A percentile compares a stretch with the other conserved stretches of the same genome.
These are phyloP conservation scores for Hipposideros larvatus DNA, from an alignment of 2,797 vertebrate species.

Conservation along the genomic window DNA sequence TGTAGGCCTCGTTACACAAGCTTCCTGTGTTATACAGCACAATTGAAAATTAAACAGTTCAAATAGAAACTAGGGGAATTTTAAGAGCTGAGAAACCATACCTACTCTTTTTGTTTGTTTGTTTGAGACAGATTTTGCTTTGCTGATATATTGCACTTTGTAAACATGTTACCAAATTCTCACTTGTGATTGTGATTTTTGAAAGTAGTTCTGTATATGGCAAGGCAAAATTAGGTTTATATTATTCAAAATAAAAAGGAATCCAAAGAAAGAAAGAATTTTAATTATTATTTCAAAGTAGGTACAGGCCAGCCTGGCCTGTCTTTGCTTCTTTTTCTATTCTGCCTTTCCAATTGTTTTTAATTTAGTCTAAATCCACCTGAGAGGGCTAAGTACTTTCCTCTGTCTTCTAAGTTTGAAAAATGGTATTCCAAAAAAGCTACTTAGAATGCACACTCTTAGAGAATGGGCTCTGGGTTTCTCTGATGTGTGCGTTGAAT, in stretches of 20 bases:
- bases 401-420: background rate
- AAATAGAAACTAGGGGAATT: background rate
- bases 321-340: background rate
- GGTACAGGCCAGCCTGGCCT: background rate
- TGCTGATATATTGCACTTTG: background rate
- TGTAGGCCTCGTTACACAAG: background rate
- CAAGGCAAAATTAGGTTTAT: constrained; percentile 18
- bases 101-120: background rate
- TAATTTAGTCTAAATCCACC: constrained; percentile 9
- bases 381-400: background rate
- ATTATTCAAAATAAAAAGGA: constrained; percentile 37
- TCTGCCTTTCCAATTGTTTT: background rate
- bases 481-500: background rate
- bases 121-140: constrained; percentile 20
- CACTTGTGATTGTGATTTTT: background rate
- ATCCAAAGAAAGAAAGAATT: constrained; percentile 19
- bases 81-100: constrained; percentile 38
- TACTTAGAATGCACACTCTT: background rate
- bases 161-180: constrained; percentile 54
- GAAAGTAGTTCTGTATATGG: background rate
- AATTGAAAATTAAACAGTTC: constrained; percentile 8
- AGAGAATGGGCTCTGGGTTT: background rate
- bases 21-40: background rate
- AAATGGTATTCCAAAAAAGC: background rate
- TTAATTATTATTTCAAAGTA: constrained; percentile 46